Evolutionary conservation across 1,140 invertebrate genomes (phyloP), one percentile per base, ranked within the genome.

Genomic region (Calycopis cecrops): DNA sequence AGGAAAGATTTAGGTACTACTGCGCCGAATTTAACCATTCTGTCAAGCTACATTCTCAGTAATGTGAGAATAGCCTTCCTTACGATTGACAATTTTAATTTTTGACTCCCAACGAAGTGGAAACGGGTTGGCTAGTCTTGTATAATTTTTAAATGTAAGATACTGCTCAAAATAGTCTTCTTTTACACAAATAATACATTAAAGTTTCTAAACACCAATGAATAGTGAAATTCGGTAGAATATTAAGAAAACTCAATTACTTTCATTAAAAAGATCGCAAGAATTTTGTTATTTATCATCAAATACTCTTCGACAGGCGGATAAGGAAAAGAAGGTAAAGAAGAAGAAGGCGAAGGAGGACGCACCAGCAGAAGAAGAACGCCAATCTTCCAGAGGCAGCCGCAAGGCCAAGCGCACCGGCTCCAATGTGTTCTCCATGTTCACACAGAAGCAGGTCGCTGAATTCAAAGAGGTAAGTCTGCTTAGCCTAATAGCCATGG

Each of bases 381-480:
- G 85, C 44, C 85, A 88, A 68, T 89, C 89, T 47, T 90, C 91
- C 44, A 90, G 91, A 61, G 93, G 92, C 57, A 93, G 92, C 52
- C 91, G 91, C 77, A 92, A 93, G 89, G 94, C 93, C 58, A 96
- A 96, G 90, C 91, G 95, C 70, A 93, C 93, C 76, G 96, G 96
- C 65, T 96, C 95, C 88, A 97, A 95, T 90, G 96, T 98, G 73
- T 98, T 98, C 91, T 96, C 96, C 75, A 96, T 96, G 93, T 98
- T 98, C 92, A 93, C 94, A 57, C 95, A 97, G 89, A 94, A 94
- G 89, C 96, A 98, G 90, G 94, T 98, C 69, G 95, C 96, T 67
- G 96, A 97, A 88, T 98, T 98, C 91, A 98, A 98, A 89, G 96
- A 98, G 91, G 96, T 95, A 77, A 91, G 68, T 34, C 40, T 17